phyloP scores from a whole-genome alignment of 2,888 invertebrate genomes.

The Drosophila putrida region DNA sequence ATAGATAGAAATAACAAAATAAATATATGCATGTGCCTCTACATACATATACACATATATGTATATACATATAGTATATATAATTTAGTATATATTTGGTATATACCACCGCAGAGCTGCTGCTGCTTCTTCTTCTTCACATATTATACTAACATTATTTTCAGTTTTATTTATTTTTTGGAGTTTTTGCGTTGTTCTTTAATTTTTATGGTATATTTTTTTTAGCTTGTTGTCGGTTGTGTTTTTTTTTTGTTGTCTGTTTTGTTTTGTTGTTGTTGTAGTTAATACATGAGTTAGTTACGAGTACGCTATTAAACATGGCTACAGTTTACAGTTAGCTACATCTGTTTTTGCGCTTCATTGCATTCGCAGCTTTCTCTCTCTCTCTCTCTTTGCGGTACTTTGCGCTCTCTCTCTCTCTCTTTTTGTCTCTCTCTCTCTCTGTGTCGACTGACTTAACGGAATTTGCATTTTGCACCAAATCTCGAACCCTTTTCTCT shows the following conservation, averaged over 20 bases:
- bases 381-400: background rate
- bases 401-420: background rate
- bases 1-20: slow-evolving; percentile 12
- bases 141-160: background rate
- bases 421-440: background rate
- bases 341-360: slow-evolving; percentile 7
- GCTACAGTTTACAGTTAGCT: slow-evolving; percentile 20
- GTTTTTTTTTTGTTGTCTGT: slow-evolving; percentile 5
- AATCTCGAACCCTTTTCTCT: slow-evolving; percentile 2
- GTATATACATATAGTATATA: slow-evolving; percentile 2
- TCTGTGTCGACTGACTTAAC: slow-evolving; percentile 1
- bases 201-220: slow-evolving; percentile 9
- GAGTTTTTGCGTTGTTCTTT: slow-evolving; percentile 4
- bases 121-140: background rate
- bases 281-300: slow-evolving; percentile 21
- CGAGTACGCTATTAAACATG: slow-evolving; percentile 17
- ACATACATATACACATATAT: slow-evolving; percentile 3
- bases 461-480: slow-evolving; percentile 5
- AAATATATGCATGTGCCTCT: background rate
- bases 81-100: slow-evolving; percentile 5
- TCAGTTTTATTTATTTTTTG: background rate
- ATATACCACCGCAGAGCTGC: background rate
- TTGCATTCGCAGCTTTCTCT: background rate
- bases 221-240: background rate
- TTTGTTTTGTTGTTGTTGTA: slow-evolving; percentile 12